Evolutionary conservation across 2,888 invertebrate species (phyloP), one percentile per base, ranked within the genome.

Genomic region (Phaedon cochleariae): DNA sequence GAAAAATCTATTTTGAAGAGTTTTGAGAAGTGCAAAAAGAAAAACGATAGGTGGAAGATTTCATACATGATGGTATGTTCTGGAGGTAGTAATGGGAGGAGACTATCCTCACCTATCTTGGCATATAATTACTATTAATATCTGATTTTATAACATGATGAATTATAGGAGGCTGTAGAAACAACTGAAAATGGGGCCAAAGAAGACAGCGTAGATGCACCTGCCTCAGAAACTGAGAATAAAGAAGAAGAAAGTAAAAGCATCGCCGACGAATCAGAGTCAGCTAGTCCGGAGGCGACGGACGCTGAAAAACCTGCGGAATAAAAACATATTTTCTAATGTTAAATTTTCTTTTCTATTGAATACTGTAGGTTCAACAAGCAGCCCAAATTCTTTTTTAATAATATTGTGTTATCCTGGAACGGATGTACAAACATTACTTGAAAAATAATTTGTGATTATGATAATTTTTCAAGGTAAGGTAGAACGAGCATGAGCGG

Each of bases 111-210:
- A n/a, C n/a, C n/a, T n/a, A n/a, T n/a, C n/a, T n/a, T n/a, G n/a
- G n/a, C n/a, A n/a, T n/a, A n/a, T n/a, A n/a, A n/a, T n/a, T n/a
- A n/a, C n/a, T n/a, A n/a, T n/a, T n/a, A n/a, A n/a, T n/a, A n/a
- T n/a, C n/a, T n/a, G n/a, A n/a, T n/a, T n/a, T n/a, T n/a, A n/a
- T n/a, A n/a, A n/a, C n/a, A n/a, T 41, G 26, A n/a, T 52, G n/a
- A 62, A 26, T 66, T 58, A 15, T 51, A 65, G 64, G 64, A 78
- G 73, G 74, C 77, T 58, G 59, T 72, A 46, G 79, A 80, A 65
- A 77, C 82, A 26, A 81, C 81, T 48, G 82, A 82, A 68, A 83
- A 83, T 59, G 83, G 83, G 5, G 80, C 81, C 18, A 82, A 82
- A 74, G 81, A 81, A 67, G 82, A 82, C 57, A 79, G 79, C 65